phyloP scores from a whole-genome alignment of 92 coral and sea anemone species.

The Paragorgia papillata region DNA sequence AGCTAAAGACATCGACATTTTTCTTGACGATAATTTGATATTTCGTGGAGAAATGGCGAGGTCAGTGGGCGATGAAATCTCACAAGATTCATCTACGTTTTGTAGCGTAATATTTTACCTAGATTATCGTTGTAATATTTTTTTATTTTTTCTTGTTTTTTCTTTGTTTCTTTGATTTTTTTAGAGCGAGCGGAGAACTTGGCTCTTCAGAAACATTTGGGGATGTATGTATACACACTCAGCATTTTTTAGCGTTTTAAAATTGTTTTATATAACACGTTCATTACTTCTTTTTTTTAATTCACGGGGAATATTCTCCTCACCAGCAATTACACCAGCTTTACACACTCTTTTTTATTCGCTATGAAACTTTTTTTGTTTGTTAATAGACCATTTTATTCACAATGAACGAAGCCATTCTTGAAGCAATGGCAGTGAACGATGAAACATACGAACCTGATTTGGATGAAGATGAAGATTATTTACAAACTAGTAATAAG shows the following conservation, averaged over 20 bases:
- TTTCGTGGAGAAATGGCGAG: constrained; percentile 96
- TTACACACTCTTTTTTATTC: too few relatives aligned
- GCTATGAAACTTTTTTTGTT: not conserved
- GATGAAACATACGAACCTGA: constrained; percentile 95
- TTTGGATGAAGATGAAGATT: constrained; percentile 81
- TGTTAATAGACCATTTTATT: constrained; percentile 81
- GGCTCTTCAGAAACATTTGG: constrained; percentile 96
- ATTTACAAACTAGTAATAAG: constrained; percentile 68
- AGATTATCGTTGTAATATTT: not conserved
- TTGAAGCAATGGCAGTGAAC: constrained; percentile 91
- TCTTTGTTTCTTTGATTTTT: not conserved
- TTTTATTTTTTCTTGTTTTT: too few relatives aligned
- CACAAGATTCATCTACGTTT: too few relatives aligned
- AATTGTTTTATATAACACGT: not conserved
- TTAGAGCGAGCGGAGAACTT: constrained; percentile 95
- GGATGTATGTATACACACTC: constrained; percentile 70
- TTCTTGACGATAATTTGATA: constrained; percentile 76
- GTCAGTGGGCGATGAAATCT: constrained; percentile 33
- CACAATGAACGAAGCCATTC: constrained; percentile 91
- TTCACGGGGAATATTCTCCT: too few relatives aligned
- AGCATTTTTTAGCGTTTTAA: not conserved
- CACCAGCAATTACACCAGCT: too few relatives aligned
- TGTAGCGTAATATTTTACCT: not conserved
- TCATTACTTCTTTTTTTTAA: not conserved
- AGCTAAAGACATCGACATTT: constrained; percentile 82